These are phyloP conservation scores for Dryocosmus kuriphilus DNA, from an alignment of 2,888 invertebrate species.

Conservation along the genomic window DNA sequence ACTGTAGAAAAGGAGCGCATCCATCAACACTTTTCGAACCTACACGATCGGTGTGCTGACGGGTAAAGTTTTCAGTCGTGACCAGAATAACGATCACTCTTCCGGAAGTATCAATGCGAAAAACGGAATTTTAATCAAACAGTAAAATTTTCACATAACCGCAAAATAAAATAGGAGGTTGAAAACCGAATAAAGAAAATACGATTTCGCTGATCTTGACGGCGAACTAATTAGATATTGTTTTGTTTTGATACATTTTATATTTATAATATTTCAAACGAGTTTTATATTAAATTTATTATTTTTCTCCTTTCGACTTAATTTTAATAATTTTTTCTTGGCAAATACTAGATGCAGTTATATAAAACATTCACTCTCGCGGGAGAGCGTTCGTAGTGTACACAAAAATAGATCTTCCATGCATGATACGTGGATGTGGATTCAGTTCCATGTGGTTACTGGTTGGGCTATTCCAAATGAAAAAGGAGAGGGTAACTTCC, in stretches of 20 bases:
- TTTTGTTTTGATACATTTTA: background rate
- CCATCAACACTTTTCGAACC: background rate
- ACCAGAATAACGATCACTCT: background rate
- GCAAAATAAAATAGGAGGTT: background rate
- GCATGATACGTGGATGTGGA: no score
- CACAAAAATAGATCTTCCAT: slow-evolving; percentile 36
- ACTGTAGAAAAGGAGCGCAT: background rate
- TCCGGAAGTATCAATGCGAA: background rate
- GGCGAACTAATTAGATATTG: background rate
- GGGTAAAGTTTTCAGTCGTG: background rate
- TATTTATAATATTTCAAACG: background rate
- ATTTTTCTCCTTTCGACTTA: background rate
- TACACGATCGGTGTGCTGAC: background rate
- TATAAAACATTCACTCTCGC: slow-evolving; percentile 4
- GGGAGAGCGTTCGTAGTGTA: slow-evolving; percentile 10
- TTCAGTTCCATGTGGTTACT: background rate
- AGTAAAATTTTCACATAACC: background rate
- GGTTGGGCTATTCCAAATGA: no score
- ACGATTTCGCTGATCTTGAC: background rate
- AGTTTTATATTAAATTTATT: background rate
- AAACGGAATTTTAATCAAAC: background rate
- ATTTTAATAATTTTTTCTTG: background rate
- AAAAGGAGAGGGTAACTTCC: background rate
- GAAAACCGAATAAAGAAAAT: background rate
- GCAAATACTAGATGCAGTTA: background rate